phyloP scores from a whole-genome alignment of 2,797 vertebrate species.

The Tragelaphus oryx region DNA sequence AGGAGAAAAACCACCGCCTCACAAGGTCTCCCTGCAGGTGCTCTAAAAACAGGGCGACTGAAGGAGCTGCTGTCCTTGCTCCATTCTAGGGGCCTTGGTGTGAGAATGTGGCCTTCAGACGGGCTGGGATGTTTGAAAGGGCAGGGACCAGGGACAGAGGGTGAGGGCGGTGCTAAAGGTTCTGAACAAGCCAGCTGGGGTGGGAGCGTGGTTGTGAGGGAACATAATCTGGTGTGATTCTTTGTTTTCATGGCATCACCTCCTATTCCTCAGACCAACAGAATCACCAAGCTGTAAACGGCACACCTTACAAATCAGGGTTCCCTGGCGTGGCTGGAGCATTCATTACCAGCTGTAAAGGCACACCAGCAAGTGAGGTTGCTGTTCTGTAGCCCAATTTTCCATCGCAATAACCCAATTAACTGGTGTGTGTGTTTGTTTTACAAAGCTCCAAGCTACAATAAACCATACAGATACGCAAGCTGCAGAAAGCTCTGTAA shows the following conservation, averaged over 20 bases:
- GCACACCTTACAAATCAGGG: constrained; percentile 85
- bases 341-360: constrained; percentile 86
- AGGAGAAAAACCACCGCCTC: constrained; percentile 71
- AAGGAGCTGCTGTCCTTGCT: constrained; percentile 43
- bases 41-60: constrained; percentile 35
- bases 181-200: constrained; percentile 78
- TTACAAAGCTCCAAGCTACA: constrained; percentile 90
- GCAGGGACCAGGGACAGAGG: neutral
- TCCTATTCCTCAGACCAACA: constrained; percentile 77
- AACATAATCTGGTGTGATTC: constrained; percentile 76
- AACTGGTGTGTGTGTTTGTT: constrained; percentile 88
- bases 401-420: constrained; percentile 89
- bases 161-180: constrained; percentile 51
- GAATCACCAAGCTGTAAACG: constrained; percentile 82
- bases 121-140: constrained; percentile 61
- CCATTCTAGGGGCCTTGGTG: constrained; percentile 31
- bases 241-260: constrained; percentile 81
- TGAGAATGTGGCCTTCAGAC: constrained; percentile 66
- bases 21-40: constrained; percentile 73
- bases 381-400: constrained; percentile 85
- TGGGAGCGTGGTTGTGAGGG: constrained; percentile 69
- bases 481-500: constrained; percentile 87
- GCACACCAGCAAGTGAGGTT: constrained; percentile 80
- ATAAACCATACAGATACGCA: constrained; percentile 87
- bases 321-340: constrained; percentile 81